A percentile compares a stretch with the other conserved stretches of the same genome.
These are phyloP conservation scores for Gonioctena quinquepunctata DNA, from an alignment of 1,140 invertebrate species.

Conservation along the genomic window DNA sequence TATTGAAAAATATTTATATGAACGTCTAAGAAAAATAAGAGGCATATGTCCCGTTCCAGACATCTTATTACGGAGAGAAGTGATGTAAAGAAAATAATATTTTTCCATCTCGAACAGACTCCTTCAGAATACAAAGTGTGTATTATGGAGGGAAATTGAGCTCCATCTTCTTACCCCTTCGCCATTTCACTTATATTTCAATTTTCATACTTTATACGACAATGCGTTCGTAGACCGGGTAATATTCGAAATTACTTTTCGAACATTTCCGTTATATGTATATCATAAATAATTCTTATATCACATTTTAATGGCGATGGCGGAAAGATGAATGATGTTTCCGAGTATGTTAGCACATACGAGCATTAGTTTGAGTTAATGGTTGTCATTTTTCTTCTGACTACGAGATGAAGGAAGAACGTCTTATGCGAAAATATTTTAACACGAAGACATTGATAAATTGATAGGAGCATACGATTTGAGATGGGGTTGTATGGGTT, in stretches of 20 bases:
- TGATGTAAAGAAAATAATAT: constrained; percentile 53
- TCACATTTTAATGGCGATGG: constrained; percentile 1
- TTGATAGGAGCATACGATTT: too few relatives aligned
- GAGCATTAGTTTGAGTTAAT: not conserved
- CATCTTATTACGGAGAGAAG: constrained; percentile 45
- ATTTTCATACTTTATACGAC: constrained; percentile 49
- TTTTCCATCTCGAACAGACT: constrained; percentile 50
- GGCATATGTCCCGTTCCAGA: constrained; percentile 27
- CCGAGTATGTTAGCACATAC: too few relatives aligned
- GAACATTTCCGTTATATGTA: constrained; percentile 23
- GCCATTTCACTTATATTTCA: constrained; percentile 50
- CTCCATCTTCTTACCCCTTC: constrained; percentile 39
- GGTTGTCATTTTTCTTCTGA: too few relatives aligned
- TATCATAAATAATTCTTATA: constrained; percentile 5
- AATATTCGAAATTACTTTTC: constrained; percentile 44
- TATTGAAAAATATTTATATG: constrained; percentile 28
- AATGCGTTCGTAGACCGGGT: constrained; percentile 32
- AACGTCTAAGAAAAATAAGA: constrained; percentile 28
- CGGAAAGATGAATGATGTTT: constrained; percentile 3
- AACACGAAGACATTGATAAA: too few relatives aligned
- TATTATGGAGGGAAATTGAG: constrained; percentile 50
- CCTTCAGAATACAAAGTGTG: constrained; percentile 52
- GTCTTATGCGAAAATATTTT: too few relatives aligned
- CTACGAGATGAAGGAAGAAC: too few relatives aligned
- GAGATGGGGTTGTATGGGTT: too few relatives aligned